Percentiles rank a stretch among this genome's conserved stretches.
phyloP scores from a whole-genome alignment of 2,888 invertebrate species.

The Ormyrus nitidulus region DNA sequence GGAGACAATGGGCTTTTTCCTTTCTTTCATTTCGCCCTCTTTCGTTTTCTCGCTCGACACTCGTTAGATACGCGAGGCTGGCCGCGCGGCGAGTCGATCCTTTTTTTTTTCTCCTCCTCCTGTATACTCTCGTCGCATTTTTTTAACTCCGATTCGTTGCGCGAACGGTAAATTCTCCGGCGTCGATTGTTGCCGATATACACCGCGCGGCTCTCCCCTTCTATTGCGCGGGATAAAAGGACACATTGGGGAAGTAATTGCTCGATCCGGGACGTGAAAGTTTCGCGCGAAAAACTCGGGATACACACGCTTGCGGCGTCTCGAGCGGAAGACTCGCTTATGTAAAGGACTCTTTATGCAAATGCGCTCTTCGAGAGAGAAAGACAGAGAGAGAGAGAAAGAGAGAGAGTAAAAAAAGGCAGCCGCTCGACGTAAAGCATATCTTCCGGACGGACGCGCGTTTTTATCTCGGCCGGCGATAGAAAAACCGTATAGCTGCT shows the following conservation, averaged over 20 bases:
- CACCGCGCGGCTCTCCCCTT: no score
- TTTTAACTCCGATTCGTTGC: background rate
- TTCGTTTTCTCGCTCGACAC: slow-evolving; percentile 20
- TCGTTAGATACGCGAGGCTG: slow-evolving; percentile 19
- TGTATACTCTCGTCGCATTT: background rate
- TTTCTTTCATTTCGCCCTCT: background rate
- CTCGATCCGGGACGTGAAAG: no score
- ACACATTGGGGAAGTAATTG: no score
- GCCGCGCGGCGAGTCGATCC: background rate
- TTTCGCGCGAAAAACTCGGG: no score
- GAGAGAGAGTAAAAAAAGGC: background rate
- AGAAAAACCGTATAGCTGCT: background rate
- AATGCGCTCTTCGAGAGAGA: no score
- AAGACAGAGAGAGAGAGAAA: background rate
- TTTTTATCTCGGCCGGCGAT: background rate
- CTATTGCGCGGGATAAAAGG: no score
- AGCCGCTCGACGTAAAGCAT: background rate
- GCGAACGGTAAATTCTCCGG: slow-evolving; percentile 17
- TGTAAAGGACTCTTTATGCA: no score
- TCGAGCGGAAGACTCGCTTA: no score
- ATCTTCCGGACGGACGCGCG: no score
- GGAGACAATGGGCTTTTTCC: background rate
- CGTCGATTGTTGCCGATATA: no score
- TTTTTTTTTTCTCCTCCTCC: background rate
- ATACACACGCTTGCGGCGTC: no score